phyloP scores from a whole-genome alignment of 1,140 invertebrate genomes.

The Cydia splendana region DNA sequence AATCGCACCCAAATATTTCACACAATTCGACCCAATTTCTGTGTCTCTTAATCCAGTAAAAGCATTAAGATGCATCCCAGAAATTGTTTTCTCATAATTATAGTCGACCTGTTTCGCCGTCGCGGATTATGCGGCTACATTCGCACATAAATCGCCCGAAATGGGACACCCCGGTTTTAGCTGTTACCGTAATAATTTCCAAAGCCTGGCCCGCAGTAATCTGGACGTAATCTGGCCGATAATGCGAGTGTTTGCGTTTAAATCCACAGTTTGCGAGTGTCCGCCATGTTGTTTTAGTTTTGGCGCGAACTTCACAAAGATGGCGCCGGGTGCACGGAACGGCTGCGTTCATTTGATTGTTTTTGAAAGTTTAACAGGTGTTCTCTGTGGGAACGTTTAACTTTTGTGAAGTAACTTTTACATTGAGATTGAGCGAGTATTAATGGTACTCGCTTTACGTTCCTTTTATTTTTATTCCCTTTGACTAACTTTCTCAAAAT shows the following conservation, averaged over 20 bases:
- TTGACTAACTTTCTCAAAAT: neutral
- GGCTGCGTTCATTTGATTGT: constrained; percentile 31
- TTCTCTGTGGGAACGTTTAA: constrained; percentile 26
- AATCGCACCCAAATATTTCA: constrained; percentile 35
- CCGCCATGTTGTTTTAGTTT: constrained; percentile 62
- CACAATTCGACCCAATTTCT: constrained; percentile 40
- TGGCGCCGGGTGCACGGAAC: constrained; percentile 47
- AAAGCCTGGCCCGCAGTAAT: constrained; percentile 71
- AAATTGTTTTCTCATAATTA: constrained; percentile 80
- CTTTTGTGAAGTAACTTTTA: constrained; percentile 24
- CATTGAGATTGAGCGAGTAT: constrained; percentile 19
- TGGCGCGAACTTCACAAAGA: constrained; percentile 64
- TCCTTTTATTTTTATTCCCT: neutral
- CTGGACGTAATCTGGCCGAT: constrained; percentile 76
- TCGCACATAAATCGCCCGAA: constrained; percentile 75
- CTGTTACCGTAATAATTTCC: constrained; percentile 74
- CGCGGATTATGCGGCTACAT: constrained; percentile 69
- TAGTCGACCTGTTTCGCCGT: constrained; percentile 53
- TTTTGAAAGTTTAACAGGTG: constrained; percentile 31
- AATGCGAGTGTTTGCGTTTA: constrained; percentile 71
- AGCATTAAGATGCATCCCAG: constrained; percentile 71
- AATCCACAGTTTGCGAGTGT: constrained; percentile 58
- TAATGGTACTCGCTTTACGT: constrained; percentile 23
- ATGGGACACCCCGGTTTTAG: constrained; percentile 75
- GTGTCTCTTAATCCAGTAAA: constrained; percentile 57